Conservation (phyloP, 2,888 invertebrate genomes). For the Phlogophora meticulosa region DNA sequence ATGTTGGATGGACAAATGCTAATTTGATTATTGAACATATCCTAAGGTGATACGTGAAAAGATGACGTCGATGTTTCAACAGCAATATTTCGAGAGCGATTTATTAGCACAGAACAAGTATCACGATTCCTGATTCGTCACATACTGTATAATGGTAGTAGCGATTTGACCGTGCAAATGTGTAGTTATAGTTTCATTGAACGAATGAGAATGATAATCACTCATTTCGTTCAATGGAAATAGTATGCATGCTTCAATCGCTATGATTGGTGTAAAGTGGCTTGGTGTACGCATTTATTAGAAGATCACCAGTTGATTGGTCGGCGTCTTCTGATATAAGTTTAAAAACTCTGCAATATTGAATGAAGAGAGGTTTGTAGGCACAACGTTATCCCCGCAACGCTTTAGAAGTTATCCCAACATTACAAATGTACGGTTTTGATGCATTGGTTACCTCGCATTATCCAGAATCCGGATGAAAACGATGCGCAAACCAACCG, state of each 20-base stretch:
- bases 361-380: slow-evolving; percentile 25
- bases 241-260: slow-evolving; percentile 55
- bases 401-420: slow-evolving; percentile 21
- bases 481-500: slow-evolving; percentile 17
- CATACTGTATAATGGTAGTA: slow-evolving; percentile 35
- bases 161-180: slow-evolving; percentile 52
- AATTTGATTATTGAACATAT: slow-evolving; percentile 42
- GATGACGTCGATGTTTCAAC: slow-evolving; percentile 24
- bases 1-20: slow-evolving; percentile 17
- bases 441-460: slow-evolving; percentile 51
- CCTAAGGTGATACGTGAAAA: slow-evolving; percentile 28
- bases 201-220: slow-evolving; percentile 38
- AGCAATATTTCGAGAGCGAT: slow-evolving; percentile 15
- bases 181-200: slow-evolving; percentile 60
- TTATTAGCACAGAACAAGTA: slow-evolving; percentile 25
- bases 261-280: slow-evolving; percentile 37
- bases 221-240: slow-evolving; percentile 56
- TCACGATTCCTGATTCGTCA: slow-evolving; percentile 15
- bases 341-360: slow-evolving; percentile 40
- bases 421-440: slow-evolving; percentile 34
- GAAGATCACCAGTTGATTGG: slow-evolving; percentile 38
- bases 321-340: slow-evolving; percentile 42
- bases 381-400: slow-evolving; percentile 23
- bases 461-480: slow-evolving; percentile 11
- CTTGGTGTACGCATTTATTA: slow-evolving; percentile 55